Evolutionary conservation across 2,797 vertebrate species (phyloP).

Genomic region (Coregonus ussuriensis): DNA sequence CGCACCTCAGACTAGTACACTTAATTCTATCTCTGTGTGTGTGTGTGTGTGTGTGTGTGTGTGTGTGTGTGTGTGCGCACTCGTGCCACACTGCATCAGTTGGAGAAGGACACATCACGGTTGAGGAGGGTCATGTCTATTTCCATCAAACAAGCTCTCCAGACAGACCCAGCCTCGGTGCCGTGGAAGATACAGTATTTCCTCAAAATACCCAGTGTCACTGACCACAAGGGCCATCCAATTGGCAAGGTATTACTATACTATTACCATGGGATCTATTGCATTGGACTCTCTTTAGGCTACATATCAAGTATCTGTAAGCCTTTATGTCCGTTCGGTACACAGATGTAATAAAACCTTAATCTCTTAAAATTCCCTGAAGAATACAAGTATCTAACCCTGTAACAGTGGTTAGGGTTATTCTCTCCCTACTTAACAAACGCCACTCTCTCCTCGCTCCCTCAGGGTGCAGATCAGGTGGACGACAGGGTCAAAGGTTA

Average conservation of each 20-base stretch:
- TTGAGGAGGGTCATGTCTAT: conserved; percentile 11
- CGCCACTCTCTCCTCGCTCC: not conserved
- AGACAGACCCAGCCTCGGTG: conserved; percentile 3
- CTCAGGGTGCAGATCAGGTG: conserved; percentile 9
- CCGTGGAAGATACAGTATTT: conserved; percentile 15
- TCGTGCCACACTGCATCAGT: not conserved
- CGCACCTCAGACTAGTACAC: not conserved
- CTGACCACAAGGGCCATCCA: conserved; percentile 15
- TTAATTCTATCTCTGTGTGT: not conserved
- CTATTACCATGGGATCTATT: not conserved
- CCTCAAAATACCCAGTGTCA: conserved; percentile 2
- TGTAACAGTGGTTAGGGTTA: not conserved
- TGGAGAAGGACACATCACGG: conserved; percentile 4
- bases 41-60: conserved; percentile 3
- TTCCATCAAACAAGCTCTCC: conserved; percentile 8
- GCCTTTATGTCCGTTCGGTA: not conserved
- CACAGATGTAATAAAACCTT: not conserved
- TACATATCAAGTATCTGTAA: not conserved
- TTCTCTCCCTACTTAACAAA: not conserved
- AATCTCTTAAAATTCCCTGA: not conserved
- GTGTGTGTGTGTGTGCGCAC: not conserved
- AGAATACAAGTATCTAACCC: not conserved
- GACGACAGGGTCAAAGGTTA: conserved; percentile 3
- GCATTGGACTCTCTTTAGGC: not conserved
- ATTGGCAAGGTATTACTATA: conserved; percentile 5